Evolutionary conservation across 2,797 vertebrate species (phyloP), one percentile per base, ranked within the genome.

Genomic region (Coranthus polyacanthus): DNA sequence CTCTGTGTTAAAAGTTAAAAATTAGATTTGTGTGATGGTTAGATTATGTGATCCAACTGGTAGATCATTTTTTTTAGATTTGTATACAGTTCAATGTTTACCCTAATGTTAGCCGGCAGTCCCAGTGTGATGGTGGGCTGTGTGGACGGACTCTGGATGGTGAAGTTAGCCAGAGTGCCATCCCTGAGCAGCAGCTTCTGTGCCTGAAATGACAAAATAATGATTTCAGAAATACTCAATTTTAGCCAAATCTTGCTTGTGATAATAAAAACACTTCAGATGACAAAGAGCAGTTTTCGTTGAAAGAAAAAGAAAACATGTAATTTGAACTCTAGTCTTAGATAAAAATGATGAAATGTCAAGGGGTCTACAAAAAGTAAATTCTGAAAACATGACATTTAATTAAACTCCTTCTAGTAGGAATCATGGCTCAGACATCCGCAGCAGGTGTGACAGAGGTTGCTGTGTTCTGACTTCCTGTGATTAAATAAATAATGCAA

Each of bases 51-150:
- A n/a, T n/a, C n/a, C n/a, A n/a, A n/a, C n/a, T n/a, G n/a, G n/a
- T n/a, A n/a, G n/a, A n/a, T n/a, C n/a, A n/a, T n/a, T n/a, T n/a
- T n/a, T n/a, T n/a, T n/a, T n/a, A n/a, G n/a, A n/a, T n/a, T n/a
- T n/a, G n/a, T n/a, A n/a, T n/a, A n/a, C n/a, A n/a, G n/a, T n/a
- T n/a, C n/a, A n/a, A n/a, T 57, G 22, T 64, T 92, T 94, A 97
- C 96, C 95, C 95, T 94, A 82, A 91, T 58, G 53, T 95, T 94
- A 50, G 95, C 96, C 0, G 96, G 96, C 49, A 97, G 91, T 29
- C 96, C 97, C 87, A 97, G 93, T 0, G 96, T 97, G 92, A 98
- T 95, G 83, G 96, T 95, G 15, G 96, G 96, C 79, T 96, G 94
- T 52, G 95, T 92, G 70, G 93, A 92, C 0, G 88, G 72, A 68